Evolutionary conservation across 2,888 invertebrate species (phyloP).

Genomic region (Dilophus febrilis): DNA sequence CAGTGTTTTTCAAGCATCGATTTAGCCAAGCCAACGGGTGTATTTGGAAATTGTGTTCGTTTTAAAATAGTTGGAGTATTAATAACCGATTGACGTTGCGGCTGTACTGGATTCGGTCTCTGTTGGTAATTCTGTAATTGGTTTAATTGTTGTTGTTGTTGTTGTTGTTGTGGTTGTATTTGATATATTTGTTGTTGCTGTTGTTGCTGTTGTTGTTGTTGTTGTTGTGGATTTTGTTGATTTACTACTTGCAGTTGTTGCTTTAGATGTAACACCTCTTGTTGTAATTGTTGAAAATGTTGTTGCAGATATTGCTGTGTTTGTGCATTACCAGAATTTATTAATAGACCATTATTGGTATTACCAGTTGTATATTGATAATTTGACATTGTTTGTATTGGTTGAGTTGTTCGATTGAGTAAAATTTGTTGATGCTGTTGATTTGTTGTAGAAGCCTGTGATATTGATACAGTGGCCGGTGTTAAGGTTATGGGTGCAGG

Average conservation of each 20-base stretch:
- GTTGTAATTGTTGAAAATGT: not conserved
- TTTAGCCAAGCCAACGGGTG: conserved; percentile 22
- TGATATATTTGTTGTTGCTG: not conserved
- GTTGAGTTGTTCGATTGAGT: not conserved
- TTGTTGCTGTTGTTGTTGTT: not conserved
- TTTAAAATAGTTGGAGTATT: conserved; percentile 14
- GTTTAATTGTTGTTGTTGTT: not conserved
- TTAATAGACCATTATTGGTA: not conserved
- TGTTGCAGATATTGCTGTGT: not conserved
- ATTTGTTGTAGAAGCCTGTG: too few species aligned
- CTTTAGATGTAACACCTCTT: not conserved
- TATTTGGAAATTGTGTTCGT: conserved; percentile 20
- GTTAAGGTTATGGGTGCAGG: too few species aligned
- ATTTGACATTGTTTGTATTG: not conserved
- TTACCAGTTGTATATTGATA: not conserved
- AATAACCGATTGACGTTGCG: too few species aligned
- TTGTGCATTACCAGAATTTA: too few species aligned
- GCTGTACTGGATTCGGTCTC: conserved; percentile 5
- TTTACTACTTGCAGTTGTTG: not conserved
- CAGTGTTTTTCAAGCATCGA: conserved; percentile 26
- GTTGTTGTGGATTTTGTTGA: not conserved
- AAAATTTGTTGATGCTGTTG: too few species aligned
- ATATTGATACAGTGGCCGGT: too few species aligned
- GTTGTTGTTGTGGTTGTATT: too few species aligned
- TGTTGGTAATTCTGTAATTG: too few species aligned